These are phyloP conservation scores for Riptortus pedestris DNA, from an alignment of 1,140 invertebrate species.

Conservation along the genomic window DNA sequence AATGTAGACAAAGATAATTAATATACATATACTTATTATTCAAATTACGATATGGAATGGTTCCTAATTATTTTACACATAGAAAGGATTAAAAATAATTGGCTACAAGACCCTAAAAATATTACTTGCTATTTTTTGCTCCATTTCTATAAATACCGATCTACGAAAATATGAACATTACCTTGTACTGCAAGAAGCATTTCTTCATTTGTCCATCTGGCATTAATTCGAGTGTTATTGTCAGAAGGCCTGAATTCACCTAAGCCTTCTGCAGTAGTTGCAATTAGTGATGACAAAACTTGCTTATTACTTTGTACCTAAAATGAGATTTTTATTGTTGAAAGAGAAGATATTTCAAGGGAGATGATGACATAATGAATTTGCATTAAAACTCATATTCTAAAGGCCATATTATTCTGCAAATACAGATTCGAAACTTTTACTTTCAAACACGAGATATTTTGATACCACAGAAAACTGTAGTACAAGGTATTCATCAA, in stretches of 20 bases:
- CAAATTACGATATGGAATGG: not conserved
- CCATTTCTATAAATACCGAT: too few relatives aligned
- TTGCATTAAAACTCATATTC: conserved; percentile 34
- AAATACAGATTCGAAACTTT: not conserved
- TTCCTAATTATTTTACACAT: too few relatives aligned
- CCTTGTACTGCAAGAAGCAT: conserved; percentile 81
- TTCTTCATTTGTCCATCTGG: conserved; percentile 89
- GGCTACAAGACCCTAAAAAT: too few relatives aligned
- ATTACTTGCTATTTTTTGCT: too few relatives aligned
- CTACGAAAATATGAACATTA: too few relatives aligned
- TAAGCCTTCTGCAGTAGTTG: conserved; percentile 59
- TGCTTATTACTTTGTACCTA: conserved; percentile 94
- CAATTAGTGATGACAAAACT: conserved; percentile 71
- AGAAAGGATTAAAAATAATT: too few relatives aligned
- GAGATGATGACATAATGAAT: too few relatives aligned
- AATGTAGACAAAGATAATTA: conserved; percentile 1
- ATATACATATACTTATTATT: conserved; percentile 3
- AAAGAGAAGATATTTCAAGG: too few relatives aligned
- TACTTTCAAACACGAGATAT: too few relatives aligned
- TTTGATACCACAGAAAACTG: too few relatives aligned
- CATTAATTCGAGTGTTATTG: conserved; percentile 60
- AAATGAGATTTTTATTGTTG: too few relatives aligned
- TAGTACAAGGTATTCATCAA: too few relatives aligned
- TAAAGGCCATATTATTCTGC: not conserved
- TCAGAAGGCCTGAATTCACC: conserved; percentile 60